phyloP scores from a whole-genome alignment of 2,888 invertebrate genomes.

The Torymus aiolomorphi region DNA sequence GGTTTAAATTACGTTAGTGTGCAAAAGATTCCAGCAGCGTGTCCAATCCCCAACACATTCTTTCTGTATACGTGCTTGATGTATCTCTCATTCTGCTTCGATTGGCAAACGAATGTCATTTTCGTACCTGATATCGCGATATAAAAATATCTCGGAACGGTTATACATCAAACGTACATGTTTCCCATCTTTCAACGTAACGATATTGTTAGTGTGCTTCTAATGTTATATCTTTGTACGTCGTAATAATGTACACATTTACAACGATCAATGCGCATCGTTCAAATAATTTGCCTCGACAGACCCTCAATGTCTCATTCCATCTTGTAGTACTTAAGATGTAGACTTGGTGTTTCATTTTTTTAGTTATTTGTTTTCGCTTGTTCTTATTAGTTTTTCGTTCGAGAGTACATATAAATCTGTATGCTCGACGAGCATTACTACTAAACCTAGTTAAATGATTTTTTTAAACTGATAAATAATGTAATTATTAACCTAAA shows the following conservation, averaged over 20 bases:
- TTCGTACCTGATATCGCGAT: not conserved
- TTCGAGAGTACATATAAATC: constrained; percentile 24
- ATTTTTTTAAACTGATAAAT: constrained; percentile 1
- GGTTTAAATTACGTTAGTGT: not conserved
- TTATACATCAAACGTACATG: not conserved
- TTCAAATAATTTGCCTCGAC: constrained; percentile 25
- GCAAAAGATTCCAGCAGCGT: constrained; percentile 24
- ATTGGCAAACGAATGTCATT: not conserved
- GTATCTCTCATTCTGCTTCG: constrained; percentile 4
- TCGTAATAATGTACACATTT: not conserved
- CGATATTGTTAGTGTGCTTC: constrained; percentile 23
- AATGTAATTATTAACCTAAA: not conserved
- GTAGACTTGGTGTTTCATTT: constrained; percentile 38
- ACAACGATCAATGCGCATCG: not conserved
- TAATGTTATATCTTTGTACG: not conserved
- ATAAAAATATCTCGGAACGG: no score
- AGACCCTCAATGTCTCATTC: constrained; percentile 41
- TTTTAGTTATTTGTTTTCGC: constrained; percentile 6
- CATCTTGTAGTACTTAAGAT: constrained; percentile 27
- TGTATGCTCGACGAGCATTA: constrained; percentile 23
- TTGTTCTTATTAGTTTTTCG: not conserved
- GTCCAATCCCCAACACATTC: constrained; percentile 6
- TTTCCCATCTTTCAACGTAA: constrained; percentile 5
- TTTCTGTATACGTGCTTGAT: not conserved
- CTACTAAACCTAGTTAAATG: constrained; percentile 31